Evolutionary conservation across 2,797 vertebrate species (phyloP).

Genomic region (Megaceryle alcyon): DNA sequence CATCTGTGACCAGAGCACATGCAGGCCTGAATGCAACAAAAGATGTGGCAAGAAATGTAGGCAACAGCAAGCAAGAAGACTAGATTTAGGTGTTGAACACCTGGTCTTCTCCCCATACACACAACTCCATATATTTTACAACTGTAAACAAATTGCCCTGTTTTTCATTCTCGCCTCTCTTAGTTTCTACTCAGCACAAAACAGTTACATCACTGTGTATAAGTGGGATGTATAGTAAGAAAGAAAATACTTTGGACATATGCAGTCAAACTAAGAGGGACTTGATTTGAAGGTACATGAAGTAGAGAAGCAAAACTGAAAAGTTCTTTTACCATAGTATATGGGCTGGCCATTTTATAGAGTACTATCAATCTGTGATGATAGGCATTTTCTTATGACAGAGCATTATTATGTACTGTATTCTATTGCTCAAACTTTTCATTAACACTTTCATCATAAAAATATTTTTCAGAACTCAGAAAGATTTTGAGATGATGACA

Average conservation of each 20-base stretch:
- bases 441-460: not conserved
- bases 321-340: not conserved
- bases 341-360: not conserved
- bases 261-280: not conserved
- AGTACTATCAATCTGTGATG: not conserved
- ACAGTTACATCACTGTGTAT: not conserved
- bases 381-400: not conserved
- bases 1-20: not conserved
- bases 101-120: not conserved
- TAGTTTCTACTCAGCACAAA: not conserved
- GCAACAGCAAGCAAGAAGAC: not conserved
- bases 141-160: not conserved
- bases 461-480: conserved; percentile 83
- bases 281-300: not conserved
- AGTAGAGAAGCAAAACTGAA: not conserved
- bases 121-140: not conserved
- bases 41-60: not conserved
- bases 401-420: not conserved
- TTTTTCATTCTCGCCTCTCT: not conserved
- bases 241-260: not conserved
- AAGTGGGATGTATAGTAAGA: not conserved
- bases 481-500: conserved; percentile 93
- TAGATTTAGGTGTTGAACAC: not conserved
- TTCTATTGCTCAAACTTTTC: not conserved
- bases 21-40: not conserved